Conservation (phyloP, 2,888 invertebrate genomes). For the Miltochrista miniata region DNA sequence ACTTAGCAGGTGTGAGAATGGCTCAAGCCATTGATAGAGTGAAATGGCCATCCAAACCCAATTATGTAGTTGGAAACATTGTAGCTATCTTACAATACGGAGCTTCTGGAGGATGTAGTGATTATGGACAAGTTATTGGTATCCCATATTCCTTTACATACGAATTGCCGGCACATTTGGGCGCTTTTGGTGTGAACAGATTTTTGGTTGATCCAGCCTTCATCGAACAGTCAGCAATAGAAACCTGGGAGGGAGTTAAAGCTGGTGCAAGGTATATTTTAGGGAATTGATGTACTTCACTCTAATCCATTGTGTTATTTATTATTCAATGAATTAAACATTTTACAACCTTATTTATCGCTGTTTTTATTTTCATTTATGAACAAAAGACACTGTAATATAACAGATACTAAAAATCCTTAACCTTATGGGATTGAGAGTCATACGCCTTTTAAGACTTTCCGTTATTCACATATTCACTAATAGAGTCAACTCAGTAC, state of each 20-base stretch:
- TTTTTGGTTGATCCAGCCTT: slow-evolving; percentile 78
- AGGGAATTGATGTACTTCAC: not conserved
- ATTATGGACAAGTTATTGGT: slow-evolving; percentile 80
- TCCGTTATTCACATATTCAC: no score
- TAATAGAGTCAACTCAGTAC: no score
- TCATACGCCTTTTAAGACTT: no score
- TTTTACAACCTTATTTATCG: no score
- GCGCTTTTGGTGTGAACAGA: slow-evolving; percentile 43
- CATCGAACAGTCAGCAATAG: not conserved
- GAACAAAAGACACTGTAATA: no score
- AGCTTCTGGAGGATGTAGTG: slow-evolving; percentile 85
- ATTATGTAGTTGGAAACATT: slow-evolving; percentile 78
- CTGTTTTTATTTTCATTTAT: no score
- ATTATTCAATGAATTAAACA: no score
- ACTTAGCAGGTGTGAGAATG: slow-evolving; percentile 63
- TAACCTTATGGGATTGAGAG: no score
- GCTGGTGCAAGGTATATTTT: not conserved
- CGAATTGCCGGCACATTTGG: slow-evolving; percentile 77
- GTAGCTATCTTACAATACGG: slow-evolving; percentile 74
- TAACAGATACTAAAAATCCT: no score
- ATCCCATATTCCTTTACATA: slow-evolving; percentile 84
- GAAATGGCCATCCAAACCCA: slow-evolving; percentile 64
- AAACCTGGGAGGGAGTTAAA: not conserved
- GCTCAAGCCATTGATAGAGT: slow-evolving; percentile 72
- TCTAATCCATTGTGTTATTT: no score